A percentile compares a stretch with the other conserved stretches of the same genome.
Evolutionary conservation across 2,888 invertebrate species (phyloP).

Genomic region (Heteromyza rotundicornis): DNA sequence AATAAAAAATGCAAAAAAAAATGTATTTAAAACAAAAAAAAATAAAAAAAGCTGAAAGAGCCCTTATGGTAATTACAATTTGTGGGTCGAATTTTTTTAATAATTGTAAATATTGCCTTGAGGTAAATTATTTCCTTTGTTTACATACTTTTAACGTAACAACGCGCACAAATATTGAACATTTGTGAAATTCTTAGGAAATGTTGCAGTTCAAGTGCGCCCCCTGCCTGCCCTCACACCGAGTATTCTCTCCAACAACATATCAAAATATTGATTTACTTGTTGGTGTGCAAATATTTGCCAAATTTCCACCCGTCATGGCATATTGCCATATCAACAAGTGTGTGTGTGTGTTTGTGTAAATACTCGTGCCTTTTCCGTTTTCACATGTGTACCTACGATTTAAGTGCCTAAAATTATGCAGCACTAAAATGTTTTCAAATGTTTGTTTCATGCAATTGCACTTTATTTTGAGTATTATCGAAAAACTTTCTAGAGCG

Average conservation of each 20-base stretch:
- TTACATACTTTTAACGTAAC: slow-evolving; percentile 53
- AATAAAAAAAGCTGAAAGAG: too few species aligned
- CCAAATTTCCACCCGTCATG: neutral
- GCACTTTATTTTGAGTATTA: slow-evolving; percentile 55
- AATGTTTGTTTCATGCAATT: slow-evolving; percentile 10
- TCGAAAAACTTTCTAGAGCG: slow-evolving; percentile 52
- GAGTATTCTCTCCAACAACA: too few species aligned
- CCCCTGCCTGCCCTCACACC: neutral
- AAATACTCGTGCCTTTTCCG: neutral
- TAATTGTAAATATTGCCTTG: slow-evolving; percentile 53
- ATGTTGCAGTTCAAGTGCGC: too few species aligned
- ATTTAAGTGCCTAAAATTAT: slow-evolving; percentile 17
- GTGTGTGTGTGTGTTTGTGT: neutral
- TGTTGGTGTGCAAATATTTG: neutral
- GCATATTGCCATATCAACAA: slow-evolving; percentile 1
- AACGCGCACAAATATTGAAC: slow-evolving; percentile 41
- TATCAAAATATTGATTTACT: neutral
- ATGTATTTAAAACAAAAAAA: too few species aligned
- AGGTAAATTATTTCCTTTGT: slow-evolving; percentile 24
- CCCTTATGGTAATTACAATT: neutral
- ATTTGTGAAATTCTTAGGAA: neutral
- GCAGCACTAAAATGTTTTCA: slow-evolving; percentile 23
- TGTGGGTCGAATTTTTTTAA: slow-evolving; percentile 34
- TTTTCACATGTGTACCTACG: neutral
- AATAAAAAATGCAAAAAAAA: too few species aligned